Percentiles rank a stretch among this genome's conserved stretches.
Conservation (phyloP, 2,113 vertebrate genomes). For the Orthochromis indermauri region DNA sequence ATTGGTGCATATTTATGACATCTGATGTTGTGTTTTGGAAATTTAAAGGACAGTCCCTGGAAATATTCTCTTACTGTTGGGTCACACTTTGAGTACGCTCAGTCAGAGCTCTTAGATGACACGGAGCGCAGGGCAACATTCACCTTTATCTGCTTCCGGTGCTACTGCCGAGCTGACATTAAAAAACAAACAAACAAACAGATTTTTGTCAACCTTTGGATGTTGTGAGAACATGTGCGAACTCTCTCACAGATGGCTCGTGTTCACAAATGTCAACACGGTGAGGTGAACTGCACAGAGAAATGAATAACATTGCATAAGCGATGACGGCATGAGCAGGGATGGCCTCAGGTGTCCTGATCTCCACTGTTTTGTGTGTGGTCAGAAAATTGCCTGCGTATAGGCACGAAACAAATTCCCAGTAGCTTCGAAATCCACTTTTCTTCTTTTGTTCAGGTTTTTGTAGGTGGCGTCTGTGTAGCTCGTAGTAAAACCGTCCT, state of each 20-base stretch:
- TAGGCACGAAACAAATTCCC: neutral
- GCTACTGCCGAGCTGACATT: constrained; percentile 29
- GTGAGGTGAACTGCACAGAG: constrained; percentile 37
- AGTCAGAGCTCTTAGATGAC: neutral
- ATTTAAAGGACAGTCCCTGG: neutral
- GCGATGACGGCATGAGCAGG: constrained; percentile 1
- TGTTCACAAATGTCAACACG: constrained; percentile 50
- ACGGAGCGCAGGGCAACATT: neutral
- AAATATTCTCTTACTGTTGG: neutral
- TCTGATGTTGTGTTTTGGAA: neutral
- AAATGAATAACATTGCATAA: constrained; percentile 44
- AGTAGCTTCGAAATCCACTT: neutral
- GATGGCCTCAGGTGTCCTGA: constrained; percentile 40
- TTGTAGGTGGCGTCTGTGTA: neutral
- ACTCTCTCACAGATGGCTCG: constrained; percentile 45
- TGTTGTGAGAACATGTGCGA: neutral
- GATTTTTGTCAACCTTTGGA: constrained; percentile 48
- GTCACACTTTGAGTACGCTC: neutral
- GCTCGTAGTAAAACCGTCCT: constrained; percentile 6
- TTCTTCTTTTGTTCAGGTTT: neutral
- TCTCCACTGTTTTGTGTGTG: neutral
- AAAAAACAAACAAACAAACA: neutral
- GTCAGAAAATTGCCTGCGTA: neutral
- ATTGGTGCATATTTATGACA: neutral
- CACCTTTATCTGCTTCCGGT: neutral